Conservation (phyloP, 53 echinoderm and acorn worm genomes). For the Astropecten irregularis region DNA sequence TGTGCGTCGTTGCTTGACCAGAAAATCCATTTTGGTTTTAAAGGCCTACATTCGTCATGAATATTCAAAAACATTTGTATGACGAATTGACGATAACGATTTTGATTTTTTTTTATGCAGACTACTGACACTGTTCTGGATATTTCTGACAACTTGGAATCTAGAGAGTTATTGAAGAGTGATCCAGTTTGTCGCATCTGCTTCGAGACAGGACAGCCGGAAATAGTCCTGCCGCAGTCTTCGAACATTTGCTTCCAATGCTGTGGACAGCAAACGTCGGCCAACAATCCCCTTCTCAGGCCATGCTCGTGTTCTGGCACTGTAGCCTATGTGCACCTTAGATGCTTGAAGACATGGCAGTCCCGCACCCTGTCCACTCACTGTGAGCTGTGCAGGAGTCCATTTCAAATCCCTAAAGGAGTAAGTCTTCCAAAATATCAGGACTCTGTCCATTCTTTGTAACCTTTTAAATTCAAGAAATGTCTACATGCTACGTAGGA, state of each 20-base stretch:
- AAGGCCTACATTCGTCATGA: no score
- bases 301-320: constrained; percentile 67
- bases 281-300: constrained; percentile 48
- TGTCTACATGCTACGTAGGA: neutral
- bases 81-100: no score
- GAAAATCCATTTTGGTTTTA: no score
- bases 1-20: no score
- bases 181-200: constrained; percentile 37
- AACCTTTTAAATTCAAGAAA: neutral
- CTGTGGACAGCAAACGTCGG: neutral
- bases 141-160: no score
- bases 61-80: no score
- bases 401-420: constrained; percentile 3
- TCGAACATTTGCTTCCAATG: neutral
- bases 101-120: no score
- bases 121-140: no score
- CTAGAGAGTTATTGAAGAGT: no score
- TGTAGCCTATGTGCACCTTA: constrained; percentile 58
- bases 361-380: constrained; percentile 24
- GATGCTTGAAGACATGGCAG: constrained; percentile 57
- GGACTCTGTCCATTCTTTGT: neutral
- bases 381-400: constrained; percentile 56
- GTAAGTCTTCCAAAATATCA: neutral
- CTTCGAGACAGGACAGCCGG: neutral
- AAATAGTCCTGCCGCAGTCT: neutral